A percentile compares a stretch with the other conserved stretches of the same genome.
These are phyloP conservation scores for Temnothorax unifasciatus DNA, from an alignment of 2,888 invertebrate genomes.

Conservation along the genomic window DNA sequence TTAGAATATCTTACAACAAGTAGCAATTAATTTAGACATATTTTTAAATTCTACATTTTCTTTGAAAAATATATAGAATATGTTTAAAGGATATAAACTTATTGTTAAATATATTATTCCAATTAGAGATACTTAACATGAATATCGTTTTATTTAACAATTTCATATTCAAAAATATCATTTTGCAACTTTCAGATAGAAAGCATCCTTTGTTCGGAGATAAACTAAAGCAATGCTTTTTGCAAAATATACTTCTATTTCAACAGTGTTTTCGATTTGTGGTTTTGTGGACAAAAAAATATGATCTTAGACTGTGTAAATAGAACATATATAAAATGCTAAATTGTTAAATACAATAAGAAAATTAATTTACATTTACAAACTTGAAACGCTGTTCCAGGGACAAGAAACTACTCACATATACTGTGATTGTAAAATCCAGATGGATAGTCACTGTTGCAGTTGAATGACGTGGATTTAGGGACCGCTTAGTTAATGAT, in stretches of 20 bases:
- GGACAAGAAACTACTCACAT: not conserved
- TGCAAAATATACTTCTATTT: not conserved
- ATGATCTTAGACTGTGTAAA: not conserved
- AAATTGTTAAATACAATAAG: not conserved
- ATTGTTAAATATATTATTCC: too few species aligned
- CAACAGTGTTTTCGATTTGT: not conserved
- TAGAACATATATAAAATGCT: not conserved
- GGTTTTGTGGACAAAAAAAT: not conserved
- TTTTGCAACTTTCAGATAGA: not conserved
- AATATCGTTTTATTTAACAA: not conserved
- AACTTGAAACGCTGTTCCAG: not conserved
- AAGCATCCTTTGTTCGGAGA: not conserved
- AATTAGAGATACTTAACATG: not conserved
- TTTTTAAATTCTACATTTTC: not conserved
- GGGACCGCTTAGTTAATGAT: slow-evolving; percentile 33
- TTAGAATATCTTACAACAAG: not conserved
- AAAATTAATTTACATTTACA: slow-evolving; percentile 10
- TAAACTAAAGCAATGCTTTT: not conserved
- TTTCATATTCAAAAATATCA: not conserved
- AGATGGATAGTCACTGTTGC: not conserved
- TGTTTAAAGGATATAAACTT: too few species aligned
- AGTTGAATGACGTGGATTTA: slow-evolving; percentile 31
- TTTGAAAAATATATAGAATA: not conserved
- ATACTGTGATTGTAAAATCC: not conserved
- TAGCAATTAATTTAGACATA: not conserved